Evolutionary conservation across 2,113 vertebrate species (phyloP).

Genomic region (Dicaeum eximium): DNA sequence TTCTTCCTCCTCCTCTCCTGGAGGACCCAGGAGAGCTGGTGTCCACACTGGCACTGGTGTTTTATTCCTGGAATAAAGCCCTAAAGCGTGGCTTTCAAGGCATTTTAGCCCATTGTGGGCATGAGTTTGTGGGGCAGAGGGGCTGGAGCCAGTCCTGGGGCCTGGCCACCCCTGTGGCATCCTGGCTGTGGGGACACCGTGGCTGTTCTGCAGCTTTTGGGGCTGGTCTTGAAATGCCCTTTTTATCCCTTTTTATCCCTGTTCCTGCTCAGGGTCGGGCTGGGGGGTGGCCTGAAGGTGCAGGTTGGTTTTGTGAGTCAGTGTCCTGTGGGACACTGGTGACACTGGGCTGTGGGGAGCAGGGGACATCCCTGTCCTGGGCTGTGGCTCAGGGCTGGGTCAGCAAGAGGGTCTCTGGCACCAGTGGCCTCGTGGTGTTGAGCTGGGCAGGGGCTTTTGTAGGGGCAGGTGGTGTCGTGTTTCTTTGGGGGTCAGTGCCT

Average conservation of each 20-base stretch:
- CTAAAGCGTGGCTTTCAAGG: rapidly evolving
- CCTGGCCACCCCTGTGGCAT: rapidly evolving
- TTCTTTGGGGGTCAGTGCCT: too few relatives aligned
- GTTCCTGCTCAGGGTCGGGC: background rate
- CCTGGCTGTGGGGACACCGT: rapidly evolving
- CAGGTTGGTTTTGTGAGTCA: background rate
- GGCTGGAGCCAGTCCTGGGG: background rate
- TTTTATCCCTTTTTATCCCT: background rate
- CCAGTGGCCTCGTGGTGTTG: rapidly evolving
- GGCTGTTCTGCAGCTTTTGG: background rate
- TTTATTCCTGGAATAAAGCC: background rate
- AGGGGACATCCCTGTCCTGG: background rate
- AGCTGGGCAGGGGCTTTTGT: background rate
- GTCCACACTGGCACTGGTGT: rapidly evolving
- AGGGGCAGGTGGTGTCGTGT: background rate
- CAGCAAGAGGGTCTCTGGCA: background rate
- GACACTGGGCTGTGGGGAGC: background rate
- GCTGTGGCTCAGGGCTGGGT: background rate
- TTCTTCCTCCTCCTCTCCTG: background rate
- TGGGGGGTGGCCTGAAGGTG: background rate
- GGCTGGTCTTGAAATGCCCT: background rate
- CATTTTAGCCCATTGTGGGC: rapidly evolving
- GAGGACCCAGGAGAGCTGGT: rapidly evolving
- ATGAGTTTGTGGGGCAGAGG: background rate
- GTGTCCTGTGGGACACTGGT: background rate